These are phyloP conservation scores for Diaprepes abbreviatus DNA, from an alignment of 2,888 invertebrate genomes.

Conservation along the genomic window DNA sequence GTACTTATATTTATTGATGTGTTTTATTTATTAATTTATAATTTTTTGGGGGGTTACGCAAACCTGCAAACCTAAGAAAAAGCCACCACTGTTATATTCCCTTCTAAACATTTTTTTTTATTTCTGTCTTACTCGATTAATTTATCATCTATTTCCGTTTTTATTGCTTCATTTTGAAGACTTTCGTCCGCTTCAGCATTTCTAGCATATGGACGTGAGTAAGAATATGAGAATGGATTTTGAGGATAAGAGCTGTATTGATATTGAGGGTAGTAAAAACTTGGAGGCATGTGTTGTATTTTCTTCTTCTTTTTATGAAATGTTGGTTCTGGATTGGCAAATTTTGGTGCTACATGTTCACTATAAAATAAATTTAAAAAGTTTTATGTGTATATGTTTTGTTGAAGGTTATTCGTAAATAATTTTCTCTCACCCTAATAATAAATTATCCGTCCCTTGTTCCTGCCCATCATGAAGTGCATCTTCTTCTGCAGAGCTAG, in stretches of 20 bases:
- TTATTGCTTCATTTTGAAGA: neutral
- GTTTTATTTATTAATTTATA: too few relatives aligned
- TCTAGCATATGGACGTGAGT: neutral
- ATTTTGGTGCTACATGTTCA: neutral
- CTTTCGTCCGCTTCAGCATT: neutral
- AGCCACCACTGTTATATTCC: too few relatives aligned
- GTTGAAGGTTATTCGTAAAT: too few relatives aligned
- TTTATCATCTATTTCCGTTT: neutral
- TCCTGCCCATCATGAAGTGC: too few relatives aligned
- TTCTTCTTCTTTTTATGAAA: neutral
- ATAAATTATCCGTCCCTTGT: too few relatives aligned
- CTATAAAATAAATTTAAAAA: neutral
- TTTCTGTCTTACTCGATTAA: neutral
- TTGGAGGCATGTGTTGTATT: neutral
- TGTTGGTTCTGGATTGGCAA: neutral
- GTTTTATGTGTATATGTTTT: too few relatives aligned
- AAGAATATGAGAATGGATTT: neutral
- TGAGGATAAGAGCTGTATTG: neutral
- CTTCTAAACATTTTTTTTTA: neutral
- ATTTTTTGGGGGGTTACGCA: too few relatives aligned
- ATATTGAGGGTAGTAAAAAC: slow-evolving; percentile 12
- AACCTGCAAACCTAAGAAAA: too few relatives aligned
- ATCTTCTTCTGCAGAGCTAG: too few relatives aligned
- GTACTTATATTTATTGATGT: too few relatives aligned
- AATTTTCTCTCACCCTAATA: too few relatives aligned